Base-by-base conservation (phyloP, 2,113 vertebrate genomes). In the Triplophysa dalaica region DNA sequence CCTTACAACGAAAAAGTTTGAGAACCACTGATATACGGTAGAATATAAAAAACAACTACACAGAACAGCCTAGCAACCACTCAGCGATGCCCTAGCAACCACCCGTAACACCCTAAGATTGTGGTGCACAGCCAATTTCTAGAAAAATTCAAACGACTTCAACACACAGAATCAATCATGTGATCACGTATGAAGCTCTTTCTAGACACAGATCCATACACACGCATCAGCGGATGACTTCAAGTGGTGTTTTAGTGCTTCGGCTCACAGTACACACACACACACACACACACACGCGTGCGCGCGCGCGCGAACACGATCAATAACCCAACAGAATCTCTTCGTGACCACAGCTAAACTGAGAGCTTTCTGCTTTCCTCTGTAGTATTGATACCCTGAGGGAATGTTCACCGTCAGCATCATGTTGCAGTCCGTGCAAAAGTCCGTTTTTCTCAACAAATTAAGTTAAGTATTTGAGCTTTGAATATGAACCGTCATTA, bases 321-420 rank as follows among this genome's bases (percentile, higher is more conserved):
- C 75, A 63, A 82, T 72, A 73, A 13, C 17, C 33, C 12, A 50
- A 45, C 68, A 64, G 29, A 43, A 54, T 60, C 13, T 56, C 58
- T 72, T 73, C 58, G 29, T 64, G 67, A 68, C 61, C 80, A 72
- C 38, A 52, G 74, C 67, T 82, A 73, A 54, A 80, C 78, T 74
- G 66, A 22, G 77, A 70, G 38, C 24, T 22, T 22, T 69, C 21
- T 64, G 43, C 21, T 43, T 41, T 29, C 43, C 29, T 13, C 66
- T 60, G 29, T 43, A 4, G 56, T 74, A 45, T 45, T 43, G n/a
- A 74, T 45, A 24, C 33, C 21, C 21, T 74, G 70, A 73, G 70
- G 2, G 56, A 48, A 75, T 4, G n/a, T 17, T 75, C 45, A 62
- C 72, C 38, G 4, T 75, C 21, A 62, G 56, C 72, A 62, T 10